Evolutionary conservation across 2,888 invertebrate genomes (phyloP), one percentile per base, ranked within the genome.

Genomic region (Candidula unifasciata): DNA sequence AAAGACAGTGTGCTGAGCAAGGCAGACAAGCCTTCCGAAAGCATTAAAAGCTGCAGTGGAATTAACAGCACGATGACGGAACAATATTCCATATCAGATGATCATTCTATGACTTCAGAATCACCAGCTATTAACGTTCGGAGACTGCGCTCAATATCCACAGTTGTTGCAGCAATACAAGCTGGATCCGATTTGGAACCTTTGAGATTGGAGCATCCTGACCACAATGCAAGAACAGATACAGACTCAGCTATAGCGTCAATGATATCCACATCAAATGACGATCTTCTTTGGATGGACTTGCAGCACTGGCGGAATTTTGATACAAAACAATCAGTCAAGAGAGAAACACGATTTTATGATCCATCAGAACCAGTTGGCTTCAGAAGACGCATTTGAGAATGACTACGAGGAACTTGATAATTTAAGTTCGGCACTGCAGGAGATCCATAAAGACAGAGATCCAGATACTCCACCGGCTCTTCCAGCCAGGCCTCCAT

Each of bases 361-460:
- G 27, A 44, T 71, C 1, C 60, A 24, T 24, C 33, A 57, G 78
- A 78, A 78, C 71, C 16, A 30, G 2, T 21, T 35, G 3, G 16
- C 3, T 13, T 18, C 44, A 1, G 33, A 10, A 3, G 3, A 2
- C 8, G 71, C 37, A 24, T 71, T 60, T 37, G 83, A 83, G 66
- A 78, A 83, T 60, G 83, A 52, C 13, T 83, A 83, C 37, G 83
- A 83, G 60, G 83, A 83, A 10, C 66, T 83, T 0, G 83, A 79
- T 44, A 57, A 78, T 8, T 30, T 83, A 3, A 8, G 44, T 44
- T n/a, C 57, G 5, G 69, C 83, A 1, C 21, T 78, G n/a, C 54
- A 24, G 5, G 30, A 33, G 27, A 35, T 71, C 21, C 57, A 52
- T 16, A 33, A 37, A 30, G 54, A 37, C 54, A 27, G 30, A 30